These are phyloP conservation scores for Parelbella ahira DNA, from an alignment of 2,888 invertebrate genomes.

Conservation along the genomic window DNA sequence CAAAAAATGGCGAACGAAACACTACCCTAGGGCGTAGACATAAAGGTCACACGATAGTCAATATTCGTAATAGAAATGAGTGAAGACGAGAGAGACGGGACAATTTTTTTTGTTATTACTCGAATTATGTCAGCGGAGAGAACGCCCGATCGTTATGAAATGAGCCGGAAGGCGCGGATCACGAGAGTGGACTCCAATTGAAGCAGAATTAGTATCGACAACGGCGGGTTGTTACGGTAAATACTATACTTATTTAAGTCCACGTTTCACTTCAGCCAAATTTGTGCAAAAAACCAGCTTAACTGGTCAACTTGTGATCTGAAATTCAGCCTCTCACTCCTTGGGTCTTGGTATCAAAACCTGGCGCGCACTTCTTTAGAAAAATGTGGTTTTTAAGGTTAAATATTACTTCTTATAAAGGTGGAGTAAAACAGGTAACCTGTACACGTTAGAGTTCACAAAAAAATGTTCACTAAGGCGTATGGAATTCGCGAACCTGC, in stretches of 20 bases:
- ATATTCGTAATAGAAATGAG: neutral
- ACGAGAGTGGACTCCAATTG: conserved; percentile 4
- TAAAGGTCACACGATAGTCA: neutral
- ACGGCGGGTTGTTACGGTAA: neutral
- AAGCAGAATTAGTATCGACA: conserved; percentile 5
- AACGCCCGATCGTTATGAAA: conserved; percentile 6
- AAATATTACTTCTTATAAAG: no score
- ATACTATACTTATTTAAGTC: conserved; percentile 4
- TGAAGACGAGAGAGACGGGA: conserved; percentile 5
- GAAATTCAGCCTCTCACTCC: no score
- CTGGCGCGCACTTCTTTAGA: no score
- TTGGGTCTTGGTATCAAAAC: no score
- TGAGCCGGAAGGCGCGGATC: conserved; percentile 8
- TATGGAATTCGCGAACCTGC: no score
- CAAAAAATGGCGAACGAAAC: conserved; percentile 11
- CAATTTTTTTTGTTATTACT: conserved; percentile 21
- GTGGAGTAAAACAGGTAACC: no score
- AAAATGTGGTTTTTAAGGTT: no score
- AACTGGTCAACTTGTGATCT: no score
- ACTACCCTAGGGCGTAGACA: neutral
- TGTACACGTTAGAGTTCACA: no score
- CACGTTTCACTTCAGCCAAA: no score
- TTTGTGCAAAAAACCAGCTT: no score
- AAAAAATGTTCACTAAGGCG: no score
- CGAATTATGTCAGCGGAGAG: conserved; percentile 11